Percentiles rank a stretch among this genome's conserved stretches.
Evolutionary conservation across 2,888 invertebrate genomes (phyloP).

Genomic region (Drosophila imparisetae): DNA sequence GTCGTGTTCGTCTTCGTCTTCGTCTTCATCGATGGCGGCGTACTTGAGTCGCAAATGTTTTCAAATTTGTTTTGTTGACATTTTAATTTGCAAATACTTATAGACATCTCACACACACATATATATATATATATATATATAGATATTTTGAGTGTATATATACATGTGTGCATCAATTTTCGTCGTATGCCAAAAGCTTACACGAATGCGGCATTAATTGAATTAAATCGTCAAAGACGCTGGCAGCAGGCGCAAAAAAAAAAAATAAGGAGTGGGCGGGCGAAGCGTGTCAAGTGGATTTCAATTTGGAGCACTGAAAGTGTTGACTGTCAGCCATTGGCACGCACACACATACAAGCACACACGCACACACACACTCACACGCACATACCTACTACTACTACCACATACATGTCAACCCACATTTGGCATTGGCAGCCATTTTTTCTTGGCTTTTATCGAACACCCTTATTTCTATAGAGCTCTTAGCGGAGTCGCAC

Average conservation of each 20-base stretch:
- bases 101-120: slow-evolving; percentile 22
- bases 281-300: slow-evolving; percentile 72
- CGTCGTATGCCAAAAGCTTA: slow-evolving; percentile 55
- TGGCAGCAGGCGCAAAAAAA: slow-evolving; percentile 31
- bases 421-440: slow-evolving; percentile 72
- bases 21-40: slow-evolving; percentile 21
- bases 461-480: slow-evolving; percentile 73
- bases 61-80: slow-evolving; percentile 83
- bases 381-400: slow-evolving; percentile 1
- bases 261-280: slow-evolving; percentile 18
- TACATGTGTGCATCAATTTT: slow-evolving; percentile 61
- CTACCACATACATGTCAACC: slow-evolving; percentile 47
- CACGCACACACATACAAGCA: slow-evolving; percentile 44
- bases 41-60: slow-evolving; percentile 66
- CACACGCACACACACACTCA: slow-evolving; percentile 1
- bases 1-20: slow-evolving; percentile 39
- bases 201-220: slow-evolving; percentile 72
- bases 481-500: slow-evolving; percentile 39
- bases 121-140: neutral
- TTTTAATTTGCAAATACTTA: slow-evolving; percentile 82
- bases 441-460: slow-evolving; percentile 71
- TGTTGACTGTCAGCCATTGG: slow-evolving; percentile 78
- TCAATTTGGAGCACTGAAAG: slow-evolving; percentile 69
- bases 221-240: slow-evolving; percentile 72
- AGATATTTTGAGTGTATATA: slow-evolving; percentile 8